Evolutionary conservation across 2,888 invertebrate genomes (phyloP).

Genomic region (Athalia circularis): DNA sequence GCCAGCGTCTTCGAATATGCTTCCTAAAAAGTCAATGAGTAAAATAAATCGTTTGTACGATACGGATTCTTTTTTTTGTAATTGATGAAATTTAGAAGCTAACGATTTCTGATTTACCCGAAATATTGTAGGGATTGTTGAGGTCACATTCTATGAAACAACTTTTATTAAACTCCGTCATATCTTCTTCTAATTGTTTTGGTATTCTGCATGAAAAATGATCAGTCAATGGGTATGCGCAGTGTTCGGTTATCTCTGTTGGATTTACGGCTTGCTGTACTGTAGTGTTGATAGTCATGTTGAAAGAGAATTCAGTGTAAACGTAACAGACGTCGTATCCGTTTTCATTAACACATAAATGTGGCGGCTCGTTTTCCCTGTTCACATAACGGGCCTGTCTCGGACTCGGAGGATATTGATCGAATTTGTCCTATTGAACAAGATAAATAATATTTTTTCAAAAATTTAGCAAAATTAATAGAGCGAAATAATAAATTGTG

Average conservation of each 20-base stretch:
- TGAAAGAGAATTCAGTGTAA: slow-evolving; percentile 77
- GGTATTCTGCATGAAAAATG: slow-evolving; percentile 78
- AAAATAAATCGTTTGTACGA: too few species aligned
- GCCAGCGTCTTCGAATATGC: slow-evolving; percentile 82
- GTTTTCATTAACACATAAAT: slow-evolving; percentile 74
- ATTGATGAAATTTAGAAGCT: not conserved
- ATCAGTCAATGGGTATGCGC: slow-evolving; percentile 81
- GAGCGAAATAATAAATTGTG: not conserved
- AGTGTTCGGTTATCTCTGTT: slow-evolving; percentile 77
- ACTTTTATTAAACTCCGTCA: slow-evolving; percentile 70
- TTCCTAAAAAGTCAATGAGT: slow-evolving; percentile 69
- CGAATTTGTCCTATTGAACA: too few species aligned
- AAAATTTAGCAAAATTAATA: not conserved
- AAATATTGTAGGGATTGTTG: slow-evolving; percentile 82
- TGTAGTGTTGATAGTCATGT: slow-evolving; percentile 76
- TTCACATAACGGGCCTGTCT: slow-evolving; percentile 63
- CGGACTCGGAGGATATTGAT: slow-evolving; percentile 36
- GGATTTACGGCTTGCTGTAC: slow-evolving; percentile 75
- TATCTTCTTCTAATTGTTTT: slow-evolving; percentile 67
- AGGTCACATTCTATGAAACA: slow-evolving; percentile 85
- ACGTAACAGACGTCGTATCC: slow-evolving; percentile 77
- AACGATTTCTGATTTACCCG: slow-evolving; percentile 56
- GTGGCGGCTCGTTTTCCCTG: slow-evolving; percentile 74
- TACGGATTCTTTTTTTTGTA: too few species aligned
- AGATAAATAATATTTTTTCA: not conserved